Evolutionary conservation across 2,113 vertebrate species (phyloP), one percentile per base, ranked within the genome.

Genomic region (Silurus asotus): DNA sequence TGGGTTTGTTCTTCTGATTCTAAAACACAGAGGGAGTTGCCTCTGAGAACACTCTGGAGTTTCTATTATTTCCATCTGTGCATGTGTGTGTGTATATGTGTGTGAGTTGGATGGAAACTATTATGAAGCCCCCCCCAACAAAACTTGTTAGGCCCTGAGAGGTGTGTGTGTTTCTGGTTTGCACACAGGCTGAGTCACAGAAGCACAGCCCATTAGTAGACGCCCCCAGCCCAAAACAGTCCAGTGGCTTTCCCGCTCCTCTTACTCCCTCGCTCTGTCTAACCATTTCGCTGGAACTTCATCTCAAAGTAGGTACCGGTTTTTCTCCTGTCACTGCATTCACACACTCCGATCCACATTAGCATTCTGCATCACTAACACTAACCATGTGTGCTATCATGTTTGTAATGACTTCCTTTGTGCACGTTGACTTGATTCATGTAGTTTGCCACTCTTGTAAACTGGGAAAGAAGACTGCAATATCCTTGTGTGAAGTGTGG

Each of bases 1-100:
- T 90, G 5, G 19, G 80, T 91, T 81, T 86, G 90, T 90, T 87
- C 86, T 89, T 82, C 77, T 86, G 72, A 85, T 86, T 81, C 76
- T 90, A 59, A 90, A 91, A 92, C 90, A 91, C 88, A 87, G 90
- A 92, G 92, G 93, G 93, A 86, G 93, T 92, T 90, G 83, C 90
- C 91, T 89, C 87, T 51, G 87, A 88, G 90, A 90, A 87, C 80
- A 90, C 86, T 89, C 93, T 91, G 92, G 92, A 93, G 92, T 92
- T 91, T 94, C 91, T 95, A 96, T 96, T 94, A 95, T 93, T 95
- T 95, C 94, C 95, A 96, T 94, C 94, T 95, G 95, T 92, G 83
- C 65, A 59, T 88, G 84, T 84, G 86, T 76, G 65, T 87, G 85
- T 87, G 70, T 55, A 20, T 85, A 58, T 84, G 58, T 86, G 87